Base-by-base conservation (phyloP, 2,888 invertebrate genomes). In the Plebejus argus region DNA sequence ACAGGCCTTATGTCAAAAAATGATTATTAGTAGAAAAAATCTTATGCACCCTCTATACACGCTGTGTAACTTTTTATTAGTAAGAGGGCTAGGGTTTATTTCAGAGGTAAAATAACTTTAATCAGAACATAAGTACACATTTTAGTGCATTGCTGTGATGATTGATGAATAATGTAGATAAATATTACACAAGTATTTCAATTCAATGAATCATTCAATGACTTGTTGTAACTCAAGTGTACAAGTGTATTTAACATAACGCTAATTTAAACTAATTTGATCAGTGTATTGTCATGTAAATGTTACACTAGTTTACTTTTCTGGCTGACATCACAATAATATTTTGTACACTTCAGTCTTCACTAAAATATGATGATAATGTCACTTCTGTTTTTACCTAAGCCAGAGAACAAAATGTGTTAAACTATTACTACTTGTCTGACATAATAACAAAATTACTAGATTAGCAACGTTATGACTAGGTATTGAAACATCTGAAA, bases 141-240 rank as follows among this genome's bases (percentile, higher is more conserved):
- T 56, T 8, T 58, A 58, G 58, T 66, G 28, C 15, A 66, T 28
- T 28, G 20, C 15, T 10, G 23, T 20, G 10, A 58, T 35, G n/a
- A 39, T 4, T 8, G 0, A 28, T 70, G 33, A 70, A 70, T 33
- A 70, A 35, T 10, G 28, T 66, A 28, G 28, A 6, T 76, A 61
- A 33, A 58, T 76, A 76, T 61, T 61, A 76, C 61, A 76, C 76
- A 66, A 66, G 56, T 76, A n/a, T 35, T 56, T 53, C 53, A 75
- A 56, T 6, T 61, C 12, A 33, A 76, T 61, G 39, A 61, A 76
- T 76, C 61, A 76, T 61, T 76, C 56, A 76, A 61, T 76, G 61
- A 76, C 39, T 35, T 76, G n/a, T 15, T 35, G 28, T 58, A 58
- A 28, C 20, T 39, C 12, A 35, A 18, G 1, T 66, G 15, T 6